Base-by-base conservation (phyloP, 2,797 vertebrate genomes). In the Apogon talboti region DNA sequence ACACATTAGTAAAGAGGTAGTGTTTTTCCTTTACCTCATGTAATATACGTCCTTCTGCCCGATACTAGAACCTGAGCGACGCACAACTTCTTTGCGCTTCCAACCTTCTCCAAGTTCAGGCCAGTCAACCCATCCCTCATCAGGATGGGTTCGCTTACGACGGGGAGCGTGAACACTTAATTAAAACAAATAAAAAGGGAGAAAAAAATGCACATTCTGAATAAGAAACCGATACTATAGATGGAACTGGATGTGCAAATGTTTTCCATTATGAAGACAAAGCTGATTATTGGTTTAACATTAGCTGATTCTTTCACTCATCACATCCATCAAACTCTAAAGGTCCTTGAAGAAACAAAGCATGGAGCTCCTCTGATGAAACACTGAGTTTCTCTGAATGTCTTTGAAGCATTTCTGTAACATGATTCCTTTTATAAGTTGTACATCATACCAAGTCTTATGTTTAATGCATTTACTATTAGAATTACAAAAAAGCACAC, bases 21-120 rank as follows among this genome's bases (percentile, higher is more conserved):
- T 14, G 4, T 18, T 12, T 21, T 40, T 14, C 7, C 3, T 38
- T 61, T 94, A 96, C 96, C 96, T 95, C 59, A 94, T 74, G 61
- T 97, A 98, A 77, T 98, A 98, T 1, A 95, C 94, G 83, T 98
- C 96, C 47, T 92, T 94, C 51, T 95, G 95, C 33, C 96, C 95
- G n/a, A 94, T 83, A 57, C 94, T 95, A 7, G 79, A 86, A 12
- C 95, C 96, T 2, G 95, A 96, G 30, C 95, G 95, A 0, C 96
- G 94, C 40, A 94, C 85, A 35, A 94, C 93, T 74, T 94, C 93
- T 75, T 93, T 95, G 14, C 96, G 94, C 78, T 95, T 96, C 96
- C 96, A 97, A 16, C 95, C 95, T 0, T 93, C 87, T 58, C 95
- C 96, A 42, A 96, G 87, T 1, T 62, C 48, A 0, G 95, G 91